phyloP scores from a whole-genome alignment of 2,888 invertebrate genomes.

The Clostera curtula region DNA sequence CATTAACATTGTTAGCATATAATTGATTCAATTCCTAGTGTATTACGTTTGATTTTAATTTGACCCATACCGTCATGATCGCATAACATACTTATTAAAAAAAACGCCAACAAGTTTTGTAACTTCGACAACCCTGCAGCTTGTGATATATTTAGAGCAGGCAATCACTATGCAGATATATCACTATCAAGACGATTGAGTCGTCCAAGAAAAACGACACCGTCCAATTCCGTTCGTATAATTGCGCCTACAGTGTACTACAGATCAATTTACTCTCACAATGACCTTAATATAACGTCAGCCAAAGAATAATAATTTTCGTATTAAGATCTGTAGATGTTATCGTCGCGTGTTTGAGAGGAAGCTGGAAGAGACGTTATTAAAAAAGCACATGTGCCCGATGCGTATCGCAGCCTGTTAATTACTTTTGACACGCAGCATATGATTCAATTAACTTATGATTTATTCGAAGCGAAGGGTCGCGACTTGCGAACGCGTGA shows the following conservation, averaged over 20 bases:
- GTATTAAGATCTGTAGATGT: conserved; percentile 63
- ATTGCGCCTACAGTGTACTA: conserved; percentile 45
- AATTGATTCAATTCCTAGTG: no score
- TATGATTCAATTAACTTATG: conserved; percentile 75
- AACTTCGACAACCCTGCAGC: no score
- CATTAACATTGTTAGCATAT: no score
- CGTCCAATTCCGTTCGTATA: conserved; percentile 37
- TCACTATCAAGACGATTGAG: conserved; percentile 7
- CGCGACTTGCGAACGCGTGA: conserved; percentile 25
- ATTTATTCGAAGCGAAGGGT: conserved; percentile 60
- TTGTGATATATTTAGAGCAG: no score
- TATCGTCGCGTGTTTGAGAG: conserved; percentile 63
- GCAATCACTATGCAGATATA: no score
- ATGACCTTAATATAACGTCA: conserved; percentile 66
- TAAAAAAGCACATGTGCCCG: conserved; percentile 72
- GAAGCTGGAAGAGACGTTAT: conserved; percentile 61
- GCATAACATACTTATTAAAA: no score
- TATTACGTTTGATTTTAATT: no score
- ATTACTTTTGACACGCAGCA: conserved; percentile 74
- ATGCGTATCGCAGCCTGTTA: conserved; percentile 72
- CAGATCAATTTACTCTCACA: conserved; percentile 67
- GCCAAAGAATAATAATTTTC: conserved; percentile 60
- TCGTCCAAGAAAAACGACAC: conserved; percentile 29
- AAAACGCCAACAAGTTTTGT: no score
- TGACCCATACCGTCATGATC: no score